Conservation (phyloP, 2,888 invertebrate genomes). For the Taphrorychus bicolor region DNA sequence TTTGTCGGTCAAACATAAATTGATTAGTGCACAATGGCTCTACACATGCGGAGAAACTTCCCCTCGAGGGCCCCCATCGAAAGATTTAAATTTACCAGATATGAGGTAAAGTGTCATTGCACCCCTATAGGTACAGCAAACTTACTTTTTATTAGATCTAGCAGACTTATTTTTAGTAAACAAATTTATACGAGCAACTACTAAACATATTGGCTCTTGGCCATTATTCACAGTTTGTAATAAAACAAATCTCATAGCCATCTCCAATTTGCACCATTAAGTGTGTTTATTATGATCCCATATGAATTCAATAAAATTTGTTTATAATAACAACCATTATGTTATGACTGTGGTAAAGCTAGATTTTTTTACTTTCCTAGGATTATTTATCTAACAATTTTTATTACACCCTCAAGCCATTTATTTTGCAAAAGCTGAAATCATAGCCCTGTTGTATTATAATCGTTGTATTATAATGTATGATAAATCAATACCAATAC, state of each 20-base stretch:
- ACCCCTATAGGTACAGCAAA: too few relatives aligned
- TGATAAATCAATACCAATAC: too few relatives aligned
- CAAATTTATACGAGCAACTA: not conserved
- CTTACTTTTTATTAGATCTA: too few relatives aligned
- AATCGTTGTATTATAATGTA: too few relatives aligned
- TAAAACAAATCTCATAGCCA: not conserved
- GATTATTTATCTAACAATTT: not conserved
- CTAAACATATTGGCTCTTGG: not conserved
- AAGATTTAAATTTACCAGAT: slow-evolving; percentile 33
- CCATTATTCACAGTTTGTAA: not conserved
- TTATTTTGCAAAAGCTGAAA: too few relatives aligned
- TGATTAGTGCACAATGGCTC: slow-evolving; percentile 22
- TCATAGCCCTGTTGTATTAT: too few relatives aligned
- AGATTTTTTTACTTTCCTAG: not conserved
- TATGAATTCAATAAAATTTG: not conserved
- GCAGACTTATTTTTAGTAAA: slow-evolving; percentile 1
- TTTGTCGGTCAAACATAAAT: not conserved
- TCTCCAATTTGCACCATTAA: not conserved
- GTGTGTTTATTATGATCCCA: not conserved
- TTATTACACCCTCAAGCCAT: not conserved
- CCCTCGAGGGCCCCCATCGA: slow-evolving; percentile 19
- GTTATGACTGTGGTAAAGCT: not conserved
- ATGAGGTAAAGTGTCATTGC: slow-evolving; percentile 33
- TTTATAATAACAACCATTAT: not conserved
- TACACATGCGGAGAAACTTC: slow-evolving; percentile 27